Conservation (phyloP, 2,797 vertebrate species). For the Notolabrus celidotus region DNA sequence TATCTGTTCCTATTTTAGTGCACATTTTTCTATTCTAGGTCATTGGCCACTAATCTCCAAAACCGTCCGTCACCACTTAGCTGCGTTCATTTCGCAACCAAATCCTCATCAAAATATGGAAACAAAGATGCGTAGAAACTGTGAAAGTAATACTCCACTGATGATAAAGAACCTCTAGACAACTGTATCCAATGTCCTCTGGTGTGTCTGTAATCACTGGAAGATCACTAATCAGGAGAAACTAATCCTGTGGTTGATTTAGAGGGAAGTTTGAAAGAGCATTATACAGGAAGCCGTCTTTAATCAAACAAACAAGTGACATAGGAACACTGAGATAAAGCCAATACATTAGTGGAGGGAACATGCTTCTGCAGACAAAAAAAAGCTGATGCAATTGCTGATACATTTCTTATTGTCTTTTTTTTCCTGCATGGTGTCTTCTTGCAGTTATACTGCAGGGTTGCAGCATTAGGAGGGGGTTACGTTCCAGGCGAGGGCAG, state of each 20-base stretch:
- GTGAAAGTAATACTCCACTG: constrained; percentile 14
- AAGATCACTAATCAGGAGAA: constrained; percentile 36
- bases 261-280: constrained; percentile 11
- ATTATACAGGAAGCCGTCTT: constrained; percentile 13
- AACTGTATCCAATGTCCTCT: constrained; percentile 27
- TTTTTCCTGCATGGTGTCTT: constrained; percentile 11
- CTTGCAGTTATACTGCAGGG: constrained; percentile 9
- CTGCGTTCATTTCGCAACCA: constrained; percentile 38
- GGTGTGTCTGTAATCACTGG: constrained; percentile 43
- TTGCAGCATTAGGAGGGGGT: constrained; percentile 6
- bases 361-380: constrained; percentile 2
- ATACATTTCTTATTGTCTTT: constrained; percentile 16
- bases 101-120: constrained; percentile 22
- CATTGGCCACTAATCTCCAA: constrained; percentile 57
- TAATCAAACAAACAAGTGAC: constrained; percentile 22
- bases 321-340: constrained; percentile 80
- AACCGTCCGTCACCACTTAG: constrained; percentile 47
- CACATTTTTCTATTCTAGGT: constrained; percentile 65
- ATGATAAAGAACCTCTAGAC: constrained; percentile 15
- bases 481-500: not conserved
- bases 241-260: constrained; percentile 53
- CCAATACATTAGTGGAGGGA: constrained; percentile 25
- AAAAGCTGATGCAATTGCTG: constrained; percentile 11
- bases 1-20: constrained; percentile 55
- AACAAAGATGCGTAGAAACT: constrained; percentile 9